Evolutionary conservation across 2,113 vertebrate genomes (phyloP).

Genomic region (Puntigrus tetrazona): DNA sequence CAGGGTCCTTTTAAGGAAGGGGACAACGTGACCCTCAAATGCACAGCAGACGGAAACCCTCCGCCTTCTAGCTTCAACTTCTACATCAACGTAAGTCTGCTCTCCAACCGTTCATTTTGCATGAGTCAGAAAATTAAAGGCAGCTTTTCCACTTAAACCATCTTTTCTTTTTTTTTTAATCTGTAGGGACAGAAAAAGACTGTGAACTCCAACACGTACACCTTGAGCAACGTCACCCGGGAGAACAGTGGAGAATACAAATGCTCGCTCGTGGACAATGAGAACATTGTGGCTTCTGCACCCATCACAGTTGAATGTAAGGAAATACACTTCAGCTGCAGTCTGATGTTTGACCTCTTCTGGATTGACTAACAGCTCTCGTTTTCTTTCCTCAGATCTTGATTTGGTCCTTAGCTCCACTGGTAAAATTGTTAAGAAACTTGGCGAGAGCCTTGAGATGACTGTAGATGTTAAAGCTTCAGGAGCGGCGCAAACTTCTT

Average conservation of each 20-base stretch:
- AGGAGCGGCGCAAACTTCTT: slow-evolving; percentile 79
- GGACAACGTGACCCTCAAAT: slow-evolving; percentile 88
- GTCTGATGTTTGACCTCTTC: no score
- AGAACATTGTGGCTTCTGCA: slow-evolving; percentile 72
- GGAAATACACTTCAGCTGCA: slow-evolving; percentile 56
- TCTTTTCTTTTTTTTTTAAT: slow-evolving; percentile 13
- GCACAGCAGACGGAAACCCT: slow-evolving; percentile 92
- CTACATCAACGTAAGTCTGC: slow-evolving; percentile 75
- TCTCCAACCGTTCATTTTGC: background rate
- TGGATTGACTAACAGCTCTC: background rate
- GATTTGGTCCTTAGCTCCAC: slow-evolving; percentile 84
- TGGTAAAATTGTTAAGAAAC: slow-evolving; percentile 78
- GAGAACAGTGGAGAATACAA: slow-evolving; percentile 85
- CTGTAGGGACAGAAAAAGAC: slow-evolving; percentile 65
- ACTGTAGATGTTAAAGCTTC: slow-evolving; percentile 80
- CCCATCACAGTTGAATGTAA: slow-evolving; percentile 89
- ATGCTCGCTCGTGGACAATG: slow-evolving; percentile 83
- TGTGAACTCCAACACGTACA: slow-evolving; percentile 73
- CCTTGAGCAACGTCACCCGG: slow-evolving; percentile 79
- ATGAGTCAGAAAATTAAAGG: background rate
- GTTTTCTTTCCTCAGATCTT: slow-evolving; percentile 75
- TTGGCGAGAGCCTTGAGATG: slow-evolving; percentile 80
- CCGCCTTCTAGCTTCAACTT: slow-evolving; percentile 88
- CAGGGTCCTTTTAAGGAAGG: slow-evolving; percentile 84
- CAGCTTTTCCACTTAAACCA: background rate